Evolutionary conservation across 2,888 invertebrate species (phyloP), one percentile per base, ranked within the genome.

Genomic region (Amphipoea lucens): DNA sequence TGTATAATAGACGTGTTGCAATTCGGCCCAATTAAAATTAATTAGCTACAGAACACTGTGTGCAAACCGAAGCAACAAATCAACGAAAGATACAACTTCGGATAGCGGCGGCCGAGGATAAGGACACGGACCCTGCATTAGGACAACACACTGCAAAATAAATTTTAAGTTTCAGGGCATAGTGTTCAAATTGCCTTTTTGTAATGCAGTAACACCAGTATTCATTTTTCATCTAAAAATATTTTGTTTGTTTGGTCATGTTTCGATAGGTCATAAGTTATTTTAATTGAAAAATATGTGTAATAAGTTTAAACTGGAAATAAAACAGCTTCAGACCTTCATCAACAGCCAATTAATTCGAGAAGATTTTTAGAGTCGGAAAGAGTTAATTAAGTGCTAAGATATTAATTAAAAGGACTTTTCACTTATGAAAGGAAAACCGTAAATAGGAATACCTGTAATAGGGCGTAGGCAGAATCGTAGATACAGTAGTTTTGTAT

Each of bases 11-110:
- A 94, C 92, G 93, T 87, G 88, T 90, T 90, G 92, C 91, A 92
- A 92, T 92, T 90, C 92, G 89, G 92, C 91, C 96, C 96, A 96
- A 96, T 96, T 96, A 96, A 96, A 96, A 96, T 96, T 96, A 96
- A 96, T 96, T 96, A 96, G 95, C 94, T 93, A 92, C 95, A 92
- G 95, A 95, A 96, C 94, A 95, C 93, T 94, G 94, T 93, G 92
- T 91, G 93, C 93, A 93, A 93, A 92, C 93, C 93, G 92, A 95
- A 93, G 95, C 93, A 94, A 95, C 95, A 96, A 96, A 95, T 95
- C 95, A 95, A 95, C 93, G 93, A 93, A 94, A 95, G 95, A 95
- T 94, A 94, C 95, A 93, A 94, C 93, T 91, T 90, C 92, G 92
- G 94, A 94, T 95, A 94, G 92, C 92, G 90, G 90, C 91, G 90